phyloP scores from a whole-genome alignment of 2,888 invertebrate species.

The Euspilapteryx auroguttella region DNA sequence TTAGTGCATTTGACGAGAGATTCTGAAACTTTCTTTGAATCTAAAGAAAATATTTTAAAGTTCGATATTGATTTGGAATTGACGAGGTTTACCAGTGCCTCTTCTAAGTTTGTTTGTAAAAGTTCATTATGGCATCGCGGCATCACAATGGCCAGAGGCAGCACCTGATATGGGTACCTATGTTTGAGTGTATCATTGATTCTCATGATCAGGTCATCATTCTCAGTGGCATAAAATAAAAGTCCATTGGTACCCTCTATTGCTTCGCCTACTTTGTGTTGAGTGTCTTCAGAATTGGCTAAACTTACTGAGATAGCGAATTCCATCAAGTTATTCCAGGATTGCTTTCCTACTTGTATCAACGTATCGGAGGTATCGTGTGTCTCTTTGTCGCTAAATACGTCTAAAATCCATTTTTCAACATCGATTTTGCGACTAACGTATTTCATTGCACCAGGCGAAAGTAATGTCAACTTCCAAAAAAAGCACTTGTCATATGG shows the following conservation, averaged over 20 bases:
- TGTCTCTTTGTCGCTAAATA: constrained; percentile 36
- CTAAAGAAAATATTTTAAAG: constrained; percentile 30
- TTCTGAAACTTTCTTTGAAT: constrained; percentile 21
- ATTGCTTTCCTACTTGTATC: constrained; percentile 36
- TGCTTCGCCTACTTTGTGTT: constrained; percentile 23
- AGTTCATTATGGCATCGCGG: constrained; percentile 16
- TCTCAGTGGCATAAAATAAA: constrained; percentile 31
- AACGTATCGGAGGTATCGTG: constrained; percentile 28
- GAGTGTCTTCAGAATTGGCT: constrained; percentile 16
- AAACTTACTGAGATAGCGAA: constrained; percentile 46
- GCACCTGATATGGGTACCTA: constrained; percentile 34
- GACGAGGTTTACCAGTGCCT: constrained; percentile 18
- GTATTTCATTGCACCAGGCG: constrained; percentile 50
- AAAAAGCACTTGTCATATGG: constrained; percentile 39
- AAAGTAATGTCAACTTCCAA: constrained; percentile 67
- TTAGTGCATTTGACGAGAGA: constrained; percentile 28
- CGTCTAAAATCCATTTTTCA: constrained; percentile 43
- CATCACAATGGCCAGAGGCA: constrained; percentile 40
- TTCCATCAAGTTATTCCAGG: constrained; percentile 50
- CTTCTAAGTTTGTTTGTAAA: constrained; percentile 17
- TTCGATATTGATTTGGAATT: constrained; percentile 26
- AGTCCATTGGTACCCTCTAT: constrained; percentile 43
- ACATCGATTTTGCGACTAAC: constrained; percentile 38
- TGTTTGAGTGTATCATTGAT: constrained; percentile 27
- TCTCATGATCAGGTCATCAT: constrained; percentile 17